phyloP scores from a whole-genome alignment of 2,113 vertebrate species.

The Romanogobio albipinnatus region DNA sequence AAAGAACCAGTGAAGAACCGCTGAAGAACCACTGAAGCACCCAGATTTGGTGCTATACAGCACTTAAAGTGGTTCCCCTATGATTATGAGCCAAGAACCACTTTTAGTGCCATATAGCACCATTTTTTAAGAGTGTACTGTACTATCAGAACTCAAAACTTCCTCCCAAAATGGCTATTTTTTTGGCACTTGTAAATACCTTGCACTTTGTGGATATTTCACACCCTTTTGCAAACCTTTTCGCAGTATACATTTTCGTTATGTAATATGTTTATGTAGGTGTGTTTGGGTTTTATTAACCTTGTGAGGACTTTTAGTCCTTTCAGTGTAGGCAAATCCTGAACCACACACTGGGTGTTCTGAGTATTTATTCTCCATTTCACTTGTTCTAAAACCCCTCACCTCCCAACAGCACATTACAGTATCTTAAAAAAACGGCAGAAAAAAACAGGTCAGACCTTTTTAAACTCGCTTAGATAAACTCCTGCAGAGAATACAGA shows the following conservation, averaged over 20 bases:
- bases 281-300: background rate
- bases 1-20: no score
- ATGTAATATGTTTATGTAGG: background rate
- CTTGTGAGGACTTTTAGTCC: background rate
- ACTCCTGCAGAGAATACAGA: background rate
- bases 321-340: background rate
- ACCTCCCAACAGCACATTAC: background rate
- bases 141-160: no score
- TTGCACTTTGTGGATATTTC: no score
- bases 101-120: no score
- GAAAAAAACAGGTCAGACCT: constrained; percentile 24
- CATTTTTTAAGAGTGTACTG: no score
- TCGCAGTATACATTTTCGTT: background rate
- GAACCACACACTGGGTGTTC: background rate
- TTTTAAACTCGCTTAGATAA: constrained; percentile 14
- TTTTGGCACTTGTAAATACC: no score
- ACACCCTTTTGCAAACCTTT: background rate
- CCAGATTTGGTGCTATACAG: no score
- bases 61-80: no score
- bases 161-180: no score
- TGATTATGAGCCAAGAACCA: no score
- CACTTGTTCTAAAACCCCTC: background rate
- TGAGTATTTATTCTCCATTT: background rate
- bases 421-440: no score
- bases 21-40: no score